Base-by-base conservation (phyloP, 92 coral and sea anemone genomes). In the Phenganax stokvisi region DNA sequence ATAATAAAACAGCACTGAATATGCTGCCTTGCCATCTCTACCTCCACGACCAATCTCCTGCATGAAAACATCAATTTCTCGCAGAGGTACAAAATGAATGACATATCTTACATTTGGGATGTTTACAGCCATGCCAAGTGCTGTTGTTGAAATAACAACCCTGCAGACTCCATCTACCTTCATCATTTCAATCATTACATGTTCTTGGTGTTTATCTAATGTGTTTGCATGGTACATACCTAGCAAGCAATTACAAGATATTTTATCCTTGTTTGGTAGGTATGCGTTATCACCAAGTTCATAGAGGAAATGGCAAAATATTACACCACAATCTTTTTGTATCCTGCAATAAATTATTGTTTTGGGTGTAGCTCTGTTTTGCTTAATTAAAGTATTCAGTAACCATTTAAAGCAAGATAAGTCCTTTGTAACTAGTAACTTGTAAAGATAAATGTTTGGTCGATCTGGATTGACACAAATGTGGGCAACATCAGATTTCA, bases 61-160 rank as follows among this genome's bases (percentile, higher is more conserved):
- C 15, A 87, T 55, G 66, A 87, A 84, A 13, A 83, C 89, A 10
- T 87, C 90, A 66, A 85, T 56, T 64, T 82, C 54, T 27, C 85
- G 54, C 9, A 84, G 89, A 10, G 89, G 89, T 57, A 86, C 89
- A 75, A 74, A 86, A 67, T 86, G 86, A 69, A 86, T 58, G 16
- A 81, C 82, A 9, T 71, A 72, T 66, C 83, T 27, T 10, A 86
- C 54, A 69, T 86, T 79, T 68, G 53, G 53, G 55, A 86, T 20
- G 62, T 86, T 81, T 20, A 86, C 63, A 12, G 84, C 90, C 90
- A 84, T 85, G n/a, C 88, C 88, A 70, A 85, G 88, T 51, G 90
- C 93, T 54, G 88, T 87, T 28, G 91, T 80, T 20, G 93, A 87
- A 71, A 90, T 85, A 56, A 88, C 90, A 8, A 87, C 79, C 37